Evolutionary conservation across 2,888 invertebrate genomes (phyloP), one percentile per base, ranked within the genome.

Genomic region (Autographa pulchrina): DNA sequence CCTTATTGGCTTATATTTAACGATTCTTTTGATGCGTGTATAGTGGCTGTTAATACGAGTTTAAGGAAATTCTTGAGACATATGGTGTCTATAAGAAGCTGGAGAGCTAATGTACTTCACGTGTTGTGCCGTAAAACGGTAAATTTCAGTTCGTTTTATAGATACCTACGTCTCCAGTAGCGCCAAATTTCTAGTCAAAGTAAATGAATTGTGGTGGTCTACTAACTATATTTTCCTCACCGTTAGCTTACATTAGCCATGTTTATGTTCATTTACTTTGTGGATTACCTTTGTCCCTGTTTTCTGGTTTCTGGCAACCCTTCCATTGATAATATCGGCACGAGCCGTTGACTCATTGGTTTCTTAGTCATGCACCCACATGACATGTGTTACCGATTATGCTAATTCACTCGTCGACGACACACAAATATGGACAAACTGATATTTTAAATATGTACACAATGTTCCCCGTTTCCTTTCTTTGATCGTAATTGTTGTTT

Each of bases 21-120:
- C 89, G 89, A 91, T 86, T 73, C 81, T 89, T 92, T 93, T 92
- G 90, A 88, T 86, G 89, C 92, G 83, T 91, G 88, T 90, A 89
- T 88, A 89, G 86, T 89, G 89, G 88, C 87, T 86, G 86, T 89
- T 88, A 90, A 90, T 89, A 86, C 88, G 84, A 80, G 77, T 85
- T 87, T 88, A 89, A 86, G 84, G 85, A 79, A 81, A 62, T 70
- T 76, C 67, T 62, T 62, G 67, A 60, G 74, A 84, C 84, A 81
- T 75, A 75, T 86, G 81, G 77, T 66, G 11, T 81, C 67, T 75
- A 78, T 69, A 77, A 80, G 66, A 56, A 78, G 75, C 60, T 68
- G 66, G 68, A 61, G 25, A 67, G 62, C 68, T 77, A 82, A 83
- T 81, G 78, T 68, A 60, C 70, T 82, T 81, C 84, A 77, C 74